Base-by-base conservation (phyloP, 2,888 invertebrate genomes). In the Synanthedon myopaeformis region DNA sequence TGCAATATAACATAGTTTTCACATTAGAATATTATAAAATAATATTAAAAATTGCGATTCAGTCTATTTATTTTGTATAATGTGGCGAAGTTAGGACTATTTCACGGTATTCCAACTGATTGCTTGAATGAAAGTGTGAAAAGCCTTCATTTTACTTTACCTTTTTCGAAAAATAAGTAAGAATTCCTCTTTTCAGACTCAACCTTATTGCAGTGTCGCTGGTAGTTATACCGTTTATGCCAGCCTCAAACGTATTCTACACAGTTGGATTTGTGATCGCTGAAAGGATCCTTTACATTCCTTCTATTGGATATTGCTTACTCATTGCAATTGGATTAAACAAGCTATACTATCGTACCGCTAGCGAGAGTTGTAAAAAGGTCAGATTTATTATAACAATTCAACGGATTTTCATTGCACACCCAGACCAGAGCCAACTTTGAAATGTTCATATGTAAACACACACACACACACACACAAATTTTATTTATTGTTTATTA, bases 201-300 rank as follows among this genome's bases (percentile, higher is more conserved):
- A 65, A 87, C 19, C 67, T 89, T 53, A 82, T 94, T 72, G 89
- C 90, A 50, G 60, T 92, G 52, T 83, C 89, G 52, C 72, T 95
- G 51, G 74, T 92, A 50, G 72, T 93, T 3, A 77, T 96, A 61
- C 93, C 96, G 54, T 97, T 96, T 79, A 75, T 96, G 56, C 96
- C 96, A 23, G 95, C 96, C 0, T 90, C 92, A 55, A 96, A 97
- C 79, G 72, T 96, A 49, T 90, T 96, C 64, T 92, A 95, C 71
- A 92, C 92, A 57, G 96, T 97, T 41, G 96, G 97, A 0, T 96
- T 97, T 87, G 96, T 96, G 2, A 89, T 97, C 49, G 97, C 96
- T 41, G 97, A 97, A 79, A 89, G 97, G 66, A 92, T 94, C 53
- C 81, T 97, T 41, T 94, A 96, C 72, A 86, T 96, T 59, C 93